Conservation (phyloP, 2,888 invertebrate genomes). For the Dascillus cervinus region DNA sequence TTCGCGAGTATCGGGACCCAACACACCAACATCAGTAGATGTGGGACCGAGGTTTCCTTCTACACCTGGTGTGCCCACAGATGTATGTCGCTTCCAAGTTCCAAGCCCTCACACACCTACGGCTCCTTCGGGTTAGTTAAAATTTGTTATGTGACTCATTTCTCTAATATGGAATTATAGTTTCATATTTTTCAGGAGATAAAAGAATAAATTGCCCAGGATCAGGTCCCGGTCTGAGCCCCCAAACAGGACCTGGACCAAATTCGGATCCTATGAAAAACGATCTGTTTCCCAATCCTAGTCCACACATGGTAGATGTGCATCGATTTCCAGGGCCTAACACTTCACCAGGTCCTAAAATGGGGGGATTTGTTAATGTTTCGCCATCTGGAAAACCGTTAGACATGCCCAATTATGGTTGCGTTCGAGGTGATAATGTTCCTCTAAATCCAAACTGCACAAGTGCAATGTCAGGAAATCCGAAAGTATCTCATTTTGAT, state of each 20-base stretch:
- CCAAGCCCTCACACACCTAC: slow-evolving; percentile 46
- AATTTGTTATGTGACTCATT: slow-evolving; percentile 1
- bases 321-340: slow-evolving; percentile 48
- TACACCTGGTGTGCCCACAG: slow-evolving; percentile 35
- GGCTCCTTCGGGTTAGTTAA: slow-evolving; percentile 17
- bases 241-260: slow-evolving; percentile 39
- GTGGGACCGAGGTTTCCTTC: slow-evolving; percentile 42
- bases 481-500: slow-evolving; percentile 71
- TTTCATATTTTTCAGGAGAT: slow-evolving; percentile 27
- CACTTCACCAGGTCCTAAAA: slow-evolving; percentile 39
- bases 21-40: slow-evolving; percentile 45
- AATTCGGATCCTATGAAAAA: slow-evolving; percentile 37
- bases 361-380: slow-evolving; percentile 41
- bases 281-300: slow-evolving; percentile 38
- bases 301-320: slow-evolving; percentile 41
- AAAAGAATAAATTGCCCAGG: slow-evolving; percentile 35
- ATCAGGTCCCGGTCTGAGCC: slow-evolving; percentile 36
- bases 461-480: slow-evolving; percentile 48
- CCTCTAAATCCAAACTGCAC: slow-evolving; percentile 60
- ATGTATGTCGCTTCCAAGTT: slow-evolving; percentile 44
- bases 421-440: slow-evolving; percentile 52
- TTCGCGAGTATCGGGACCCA: slow-evolving; percentile 43
- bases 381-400: slow-evolving; percentile 39
- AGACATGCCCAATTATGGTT: slow-evolving; percentile 40
- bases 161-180: neutral